These are phyloP conservation scores for Eutrigla gurnardus DNA, from an alignment of 2,797 vertebrate genomes.

Conservation along the genomic window DNA sequence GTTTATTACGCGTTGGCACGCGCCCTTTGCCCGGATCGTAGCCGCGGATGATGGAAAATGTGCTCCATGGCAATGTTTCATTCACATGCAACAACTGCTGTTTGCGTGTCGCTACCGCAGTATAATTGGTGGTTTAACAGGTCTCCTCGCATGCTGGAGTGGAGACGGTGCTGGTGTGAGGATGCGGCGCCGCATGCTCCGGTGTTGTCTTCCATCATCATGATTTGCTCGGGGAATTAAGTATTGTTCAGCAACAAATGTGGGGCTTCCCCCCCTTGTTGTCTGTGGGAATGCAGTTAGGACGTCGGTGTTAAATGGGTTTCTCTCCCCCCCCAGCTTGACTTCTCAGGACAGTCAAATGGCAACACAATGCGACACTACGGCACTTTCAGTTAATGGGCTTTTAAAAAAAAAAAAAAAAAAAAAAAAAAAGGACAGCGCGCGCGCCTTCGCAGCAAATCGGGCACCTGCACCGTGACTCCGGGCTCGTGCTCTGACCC, in stretches of 20 bases:
- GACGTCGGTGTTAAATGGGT: constrained; percentile 12
- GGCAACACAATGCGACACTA: constrained; percentile 70
- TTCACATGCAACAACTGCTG: constrained; percentile 80
- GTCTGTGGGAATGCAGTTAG: constrained; percentile 5
- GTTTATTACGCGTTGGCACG: constrained; percentile 25
- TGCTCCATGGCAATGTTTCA: constrained; percentile 59
- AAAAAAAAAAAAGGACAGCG: too few species aligned
- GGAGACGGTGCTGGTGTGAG: constrained; percentile 47
- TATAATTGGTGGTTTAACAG: constrained; percentile 79
- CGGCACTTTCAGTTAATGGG: constrained; percentile 58
- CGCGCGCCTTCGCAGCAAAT: constrained; percentile 14
- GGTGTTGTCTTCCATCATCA: neutral
- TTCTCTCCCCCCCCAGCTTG: constrained; percentile 4
- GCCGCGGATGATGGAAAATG: constrained; percentile 17
- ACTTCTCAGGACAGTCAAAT: constrained; percentile 48
- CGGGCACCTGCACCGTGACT: constrained; percentile 30
- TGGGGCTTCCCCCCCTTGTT: neutral
- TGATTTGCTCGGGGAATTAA: constrained; percentile 35
- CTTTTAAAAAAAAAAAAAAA: too few species aligned
- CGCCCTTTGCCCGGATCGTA: constrained; percentile 8
- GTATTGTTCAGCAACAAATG: constrained; percentile 52
- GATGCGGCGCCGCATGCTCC: constrained; percentile 60
- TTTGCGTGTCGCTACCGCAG: constrained; percentile 63
- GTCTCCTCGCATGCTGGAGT: constrained; percentile 59
- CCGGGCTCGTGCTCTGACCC: constrained; percentile 50